Conservation (phyloP, 1,140 invertebrate species). For the Drosophila suzukii region DNA sequence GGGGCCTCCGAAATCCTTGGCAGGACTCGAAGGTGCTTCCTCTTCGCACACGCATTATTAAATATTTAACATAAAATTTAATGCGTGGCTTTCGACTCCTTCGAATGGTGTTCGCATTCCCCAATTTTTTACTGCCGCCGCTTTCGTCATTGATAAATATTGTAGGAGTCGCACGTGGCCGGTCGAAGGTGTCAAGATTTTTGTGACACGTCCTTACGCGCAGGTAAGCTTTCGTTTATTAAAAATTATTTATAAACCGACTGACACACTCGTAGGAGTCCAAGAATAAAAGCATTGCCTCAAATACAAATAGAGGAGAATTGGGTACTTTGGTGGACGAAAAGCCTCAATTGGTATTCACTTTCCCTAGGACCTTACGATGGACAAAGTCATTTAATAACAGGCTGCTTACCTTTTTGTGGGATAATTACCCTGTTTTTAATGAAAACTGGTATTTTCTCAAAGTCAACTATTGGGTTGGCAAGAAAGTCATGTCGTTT, state of each 20-base stretch:
- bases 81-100: constrained; percentile 31
- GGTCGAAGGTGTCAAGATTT: constrained; percentile 40
- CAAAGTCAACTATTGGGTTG: too few species aligned
- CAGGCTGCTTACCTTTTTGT: too few species aligned
- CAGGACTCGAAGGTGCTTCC: constrained; percentile 45
- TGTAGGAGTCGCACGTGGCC: constrained; percentile 36
- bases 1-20: constrained; percentile 20
- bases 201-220: constrained; percentile 16
- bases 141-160: constrained; percentile 50
- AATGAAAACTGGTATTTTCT: too few species aligned
- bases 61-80: constrained; percentile 68
- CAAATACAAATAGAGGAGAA: constrained; percentile 10
- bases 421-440: too few species aligned
- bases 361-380: background rate
- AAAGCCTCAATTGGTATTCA: background rate
- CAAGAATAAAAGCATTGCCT: background rate
- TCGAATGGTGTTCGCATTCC: constrained; percentile 3
- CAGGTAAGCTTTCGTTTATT: constrained; percentile 25
- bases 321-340: background rate
- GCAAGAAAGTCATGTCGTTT: too few species aligned
- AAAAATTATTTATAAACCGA: constrained; percentile 36
- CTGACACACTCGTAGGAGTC: constrained; percentile 8
- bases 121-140: constrained; percentile 12
- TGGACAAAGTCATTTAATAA: too few species aligned
- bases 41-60: constrained; percentile 57